Evolutionary conservation across 2,888 invertebrate species (phyloP), one percentile per base, ranked within the genome.

Genomic region (Sphecodes monilicornis): DNA sequence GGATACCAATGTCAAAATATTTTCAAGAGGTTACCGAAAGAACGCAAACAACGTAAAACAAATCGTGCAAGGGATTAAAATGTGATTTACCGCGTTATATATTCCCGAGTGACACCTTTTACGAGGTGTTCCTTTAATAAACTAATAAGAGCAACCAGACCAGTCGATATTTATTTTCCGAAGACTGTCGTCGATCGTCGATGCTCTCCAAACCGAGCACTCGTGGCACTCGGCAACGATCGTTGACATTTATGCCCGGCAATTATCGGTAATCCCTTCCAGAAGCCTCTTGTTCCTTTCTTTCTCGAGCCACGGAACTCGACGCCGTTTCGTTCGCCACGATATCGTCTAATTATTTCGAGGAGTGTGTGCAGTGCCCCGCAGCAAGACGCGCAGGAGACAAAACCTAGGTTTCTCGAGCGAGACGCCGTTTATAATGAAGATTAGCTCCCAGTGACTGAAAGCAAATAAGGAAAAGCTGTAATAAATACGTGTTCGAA

Each of bases 391-490:
- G 29, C 36, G 43, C 57, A 50, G 68, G 39, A 43, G 70, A 60
- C 70, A 54, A 78, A 82, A 84, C 43, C 50, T 57, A 66, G 22
- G 70, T 78, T 70, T 70, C 82, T 68, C 72, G 64, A 29, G 18
- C 32, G 70, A 64, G 70, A 50, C 57, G 66, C 41, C 26, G 85
- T 54, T 81, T 81, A 70, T 81, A 86, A 86, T 39, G 80, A 81
- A 81, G 85, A 86, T 85, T 78, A 76, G 85, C 78, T 79, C 50
- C 81, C 78, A 11, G 84, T 79, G 78, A 77, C 78, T 78, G 81
- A 76, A 84, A 78, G 76, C 78, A 83, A 80, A 81, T 81, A 80
- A 86, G 83, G 84, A 81, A 86, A 78, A 86, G 79, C 84, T 79
- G 80, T 84, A 85, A 85, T 84, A 84, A 85, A 84, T 85, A 80